Conservation (phyloP, 2,113 vertebrate genomes). For the Tetraodon nigroviridis region DNA sequence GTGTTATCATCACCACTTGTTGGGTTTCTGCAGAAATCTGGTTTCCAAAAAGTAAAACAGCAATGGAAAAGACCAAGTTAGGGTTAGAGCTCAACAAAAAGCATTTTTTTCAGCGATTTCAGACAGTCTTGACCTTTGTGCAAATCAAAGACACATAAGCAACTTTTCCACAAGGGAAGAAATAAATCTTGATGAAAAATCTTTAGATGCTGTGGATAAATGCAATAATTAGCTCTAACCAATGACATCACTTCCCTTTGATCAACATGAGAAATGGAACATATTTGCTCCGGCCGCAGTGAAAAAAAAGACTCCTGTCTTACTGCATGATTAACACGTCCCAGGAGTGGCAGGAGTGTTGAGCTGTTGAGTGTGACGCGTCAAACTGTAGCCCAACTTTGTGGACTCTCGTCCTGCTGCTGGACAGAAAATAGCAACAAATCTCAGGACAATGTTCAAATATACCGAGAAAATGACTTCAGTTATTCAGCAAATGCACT, state of each 20-base stretch:
- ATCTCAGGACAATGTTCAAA: background rate
- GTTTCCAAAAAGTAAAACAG: no score
- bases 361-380: slow-evolving; percentile 39
- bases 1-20: no score
- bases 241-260: slow-evolving; percentile 16
- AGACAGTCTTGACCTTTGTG: no score
- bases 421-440: slow-evolving; percentile 26
- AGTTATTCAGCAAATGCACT: no score
- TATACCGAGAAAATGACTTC: background rate
- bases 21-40: no score
- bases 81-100: no score
- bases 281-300: slow-evolving; percentile 13
- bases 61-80: no score
- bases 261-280: slow-evolving; percentile 14
- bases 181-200: background rate
- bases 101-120: no score
- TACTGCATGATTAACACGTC: slow-evolving; percentile 14
- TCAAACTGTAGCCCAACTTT: slow-evolving; percentile 23
- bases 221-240: slow-evolving; percentile 23
- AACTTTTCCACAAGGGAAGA: background rate
- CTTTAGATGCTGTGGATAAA: background rate
- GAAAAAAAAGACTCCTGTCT: slow-evolving; percentile 21
- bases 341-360: slow-evolving; percentile 23
- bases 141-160: no score
- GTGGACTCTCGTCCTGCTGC: slow-evolving; percentile 27